Conservation (phyloP, 2,888 invertebrate species). For the Eristalis tenax region DNA sequence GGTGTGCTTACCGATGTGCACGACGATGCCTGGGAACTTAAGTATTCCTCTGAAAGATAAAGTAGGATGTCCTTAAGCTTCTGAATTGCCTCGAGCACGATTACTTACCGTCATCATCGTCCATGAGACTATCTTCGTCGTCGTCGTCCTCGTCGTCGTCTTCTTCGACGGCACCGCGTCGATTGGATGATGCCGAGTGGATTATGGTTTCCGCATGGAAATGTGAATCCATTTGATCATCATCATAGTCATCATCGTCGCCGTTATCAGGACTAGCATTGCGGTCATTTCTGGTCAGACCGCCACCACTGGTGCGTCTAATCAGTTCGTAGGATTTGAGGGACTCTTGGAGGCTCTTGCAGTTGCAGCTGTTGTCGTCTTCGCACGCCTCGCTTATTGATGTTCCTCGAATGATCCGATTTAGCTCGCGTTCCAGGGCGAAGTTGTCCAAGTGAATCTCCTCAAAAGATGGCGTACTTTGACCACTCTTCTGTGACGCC, state of each 20-base stretch:
- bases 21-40: conserved; percentile 67
- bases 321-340: conserved; percentile 62
- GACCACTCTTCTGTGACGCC: conserved; percentile 35
- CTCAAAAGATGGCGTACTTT: conserved; percentile 59
- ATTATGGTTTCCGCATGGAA: conserved; percentile 60
- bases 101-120: conserved; percentile 62
- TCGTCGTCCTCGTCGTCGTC: conserved; percentile 16
- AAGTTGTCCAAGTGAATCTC: conserved; percentile 63
- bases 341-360: conserved; percentile 64
- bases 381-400: conserved; percentile 67
- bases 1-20: conserved; percentile 74
- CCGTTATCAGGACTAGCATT: conserved; percentile 28
- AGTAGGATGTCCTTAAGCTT: neutral
- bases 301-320: conserved; percentile 14
- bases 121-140: conserved; percentile 66
- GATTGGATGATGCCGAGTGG: conserved; percentile 22
- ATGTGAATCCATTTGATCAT: conserved; percentile 66
- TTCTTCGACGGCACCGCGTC: neutral
- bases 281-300: conserved; percentile 35
- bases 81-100: neutral
- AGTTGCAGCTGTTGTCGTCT: conserved; percentile 63
- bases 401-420: conserved; percentile 57
- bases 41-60: conserved; percentile 51
- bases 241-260: conserved; percentile 58
- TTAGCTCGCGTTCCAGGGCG: conserved; percentile 58